Base-by-base conservation (phyloP, 2,888 invertebrate species). In the Platerodrilus igneus region DNA sequence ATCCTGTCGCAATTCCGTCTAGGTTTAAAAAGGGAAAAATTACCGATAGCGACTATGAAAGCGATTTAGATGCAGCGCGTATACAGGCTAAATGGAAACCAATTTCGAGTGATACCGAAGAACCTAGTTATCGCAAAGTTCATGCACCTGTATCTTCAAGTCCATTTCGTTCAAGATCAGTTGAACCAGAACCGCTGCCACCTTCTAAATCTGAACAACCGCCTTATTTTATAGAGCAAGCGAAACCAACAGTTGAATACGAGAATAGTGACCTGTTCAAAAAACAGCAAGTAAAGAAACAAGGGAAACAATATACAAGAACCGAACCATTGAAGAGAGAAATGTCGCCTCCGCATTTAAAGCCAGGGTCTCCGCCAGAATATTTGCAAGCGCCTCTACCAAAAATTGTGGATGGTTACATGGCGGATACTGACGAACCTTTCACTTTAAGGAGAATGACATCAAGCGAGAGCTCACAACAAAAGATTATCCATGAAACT, bases 361-460 rank as follows among this genome's bases (percentile, higher is more conserved):
- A 68, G 53, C 67, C 69, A 4, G 67, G 68, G 10, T 63, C 68
- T 9, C 69, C 69, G 14, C 68, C 71, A 6, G 55, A 64, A 32
- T 67, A 59, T 47, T 55, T 64, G 1, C 59, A 66, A 51, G 53
- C 64, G 4, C 64, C 67, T 33, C 74, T 73, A 55, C 37, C 32
- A 8, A n/a, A n/a, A n/a, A 57, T 58, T 17, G 63, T 69, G 32
- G 77, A 77, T 41, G 83, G 83, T 7, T 83, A 83, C 55, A 78
- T 79, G 66, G 83, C 83, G 2, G 83, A 83, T 55, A 82, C 82
- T 0, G 81, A 82, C 50, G 82, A 82, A 51, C 77, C 78, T 2
- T 68, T 75, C 9, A 62, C 48, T 11, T 52, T 58, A 27, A 44
- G 55, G 33, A 59, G 56, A 39, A 47, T 55, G n/a, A 45, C 53